Evolutionary conservation across 1,140 invertebrate species (phyloP).

Genomic region (Drosophila sp.): DNA sequence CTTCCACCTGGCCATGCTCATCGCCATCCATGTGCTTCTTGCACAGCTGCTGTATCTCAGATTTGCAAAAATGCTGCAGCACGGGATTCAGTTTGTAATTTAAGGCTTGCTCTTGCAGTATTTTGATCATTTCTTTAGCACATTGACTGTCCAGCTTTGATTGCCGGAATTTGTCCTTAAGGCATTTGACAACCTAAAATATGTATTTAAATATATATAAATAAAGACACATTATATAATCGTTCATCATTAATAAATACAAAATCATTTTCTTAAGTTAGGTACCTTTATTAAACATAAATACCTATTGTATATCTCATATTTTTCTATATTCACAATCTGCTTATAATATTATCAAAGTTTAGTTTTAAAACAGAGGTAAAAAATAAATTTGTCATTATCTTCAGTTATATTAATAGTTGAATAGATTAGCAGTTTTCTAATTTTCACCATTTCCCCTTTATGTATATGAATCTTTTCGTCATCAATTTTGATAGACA

Average conservation of each 20-base stretch:
- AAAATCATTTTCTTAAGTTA: no score
- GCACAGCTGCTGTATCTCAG: conserved; percentile 88
- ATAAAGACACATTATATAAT: no score
- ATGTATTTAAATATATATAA: no score
- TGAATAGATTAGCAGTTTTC: not conserved
- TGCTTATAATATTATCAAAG: no score
- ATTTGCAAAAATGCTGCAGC: conserved; percentile 90
- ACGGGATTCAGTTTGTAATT: conserved; percentile 95
- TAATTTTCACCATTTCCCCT: conserved; percentile 1
- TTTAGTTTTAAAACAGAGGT: no score
- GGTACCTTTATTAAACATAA: no score
- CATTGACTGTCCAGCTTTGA: conserved; percentile 90
- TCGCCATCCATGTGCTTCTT: conserved; percentile 85
- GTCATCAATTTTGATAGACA: conserved; percentile 9
- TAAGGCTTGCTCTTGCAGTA: conserved; percentile 93
- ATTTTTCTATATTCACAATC: no score
- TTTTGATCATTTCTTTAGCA: conserved; percentile 91
- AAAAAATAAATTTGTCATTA: no score
- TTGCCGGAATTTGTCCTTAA: conserved; percentile 91
- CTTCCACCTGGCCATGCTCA: conserved; percentile 88
- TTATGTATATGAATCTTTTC: not conserved
- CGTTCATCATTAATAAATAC: no score
- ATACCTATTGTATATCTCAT: no score
- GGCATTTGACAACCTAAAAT: conserved; percentile 87
- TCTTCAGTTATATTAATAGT: no score